These are phyloP conservation scores for Catharus minimus DNA, from an alignment of 2,113 vertebrate genomes.

Conservation along the genomic window DNA sequence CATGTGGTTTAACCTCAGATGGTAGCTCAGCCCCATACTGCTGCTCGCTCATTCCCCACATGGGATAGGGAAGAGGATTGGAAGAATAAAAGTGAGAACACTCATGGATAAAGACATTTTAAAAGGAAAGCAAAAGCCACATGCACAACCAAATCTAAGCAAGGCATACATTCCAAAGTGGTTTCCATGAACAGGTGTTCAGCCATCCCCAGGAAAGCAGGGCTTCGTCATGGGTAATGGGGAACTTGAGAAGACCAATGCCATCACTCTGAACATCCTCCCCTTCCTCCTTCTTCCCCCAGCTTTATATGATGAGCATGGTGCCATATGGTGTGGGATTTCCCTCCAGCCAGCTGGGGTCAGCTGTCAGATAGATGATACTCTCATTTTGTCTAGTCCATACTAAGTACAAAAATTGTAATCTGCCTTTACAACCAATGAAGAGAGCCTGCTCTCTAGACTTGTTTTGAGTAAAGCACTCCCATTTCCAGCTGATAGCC, in stretches of 20 bases:
- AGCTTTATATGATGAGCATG: neutral
- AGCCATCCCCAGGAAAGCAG: neutral
- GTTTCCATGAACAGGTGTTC: neutral
- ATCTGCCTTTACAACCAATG: neutral
- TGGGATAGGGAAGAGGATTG: neutral
- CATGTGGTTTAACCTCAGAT: neutral
- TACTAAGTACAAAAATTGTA: neutral
- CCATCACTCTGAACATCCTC: neutral
- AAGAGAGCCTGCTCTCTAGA: neutral
- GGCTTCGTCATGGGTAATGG: neutral
- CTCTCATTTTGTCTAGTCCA: neutral
- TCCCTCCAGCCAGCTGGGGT: neutral
- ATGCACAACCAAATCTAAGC: neutral
- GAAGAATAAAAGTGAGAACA: neutral
- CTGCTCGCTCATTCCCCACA: fast-evolving
- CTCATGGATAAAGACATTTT: fast-evolving
- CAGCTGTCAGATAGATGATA: neutral
- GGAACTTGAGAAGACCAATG: neutral
- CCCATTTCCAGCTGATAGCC: neutral
- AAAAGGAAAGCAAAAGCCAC: neutral
- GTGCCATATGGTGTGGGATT: neutral
- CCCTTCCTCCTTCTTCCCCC: neutral
- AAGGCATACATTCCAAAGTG: neutral
- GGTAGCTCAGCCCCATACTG: neutral
- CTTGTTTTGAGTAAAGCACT: neutral